phyloP scores from a whole-genome alignment of 2,888 invertebrate species.

The Nomada fabriciana region DNA sequence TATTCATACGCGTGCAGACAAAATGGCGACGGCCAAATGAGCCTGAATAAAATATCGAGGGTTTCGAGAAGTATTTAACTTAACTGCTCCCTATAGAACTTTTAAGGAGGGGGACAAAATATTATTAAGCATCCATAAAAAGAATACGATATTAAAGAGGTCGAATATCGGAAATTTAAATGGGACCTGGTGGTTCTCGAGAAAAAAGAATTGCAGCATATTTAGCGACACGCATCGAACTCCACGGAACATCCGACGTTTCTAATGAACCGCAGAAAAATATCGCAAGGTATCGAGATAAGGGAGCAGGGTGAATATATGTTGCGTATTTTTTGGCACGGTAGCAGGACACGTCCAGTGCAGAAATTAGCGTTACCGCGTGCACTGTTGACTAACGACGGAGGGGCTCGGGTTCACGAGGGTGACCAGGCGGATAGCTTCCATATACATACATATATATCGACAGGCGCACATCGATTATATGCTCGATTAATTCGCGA shows the following conservation, averaged over 20 bases:
- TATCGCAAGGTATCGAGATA: neutral
- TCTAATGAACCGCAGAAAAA: neutral
- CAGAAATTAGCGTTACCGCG: slow-evolving; percentile 80
- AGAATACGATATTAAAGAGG: too few relatives aligned
- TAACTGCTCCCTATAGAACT: too few relatives aligned
- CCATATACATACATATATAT: slow-evolving; percentile 75
- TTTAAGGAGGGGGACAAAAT: too few relatives aligned
- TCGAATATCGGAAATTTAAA: too few relatives aligned
- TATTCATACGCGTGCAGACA: neutral
- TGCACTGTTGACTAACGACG: slow-evolving; percentile 78
- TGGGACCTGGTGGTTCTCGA: too few relatives aligned
- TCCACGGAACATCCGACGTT: too few relatives aligned
- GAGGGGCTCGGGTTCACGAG: slow-evolving; percentile 74
- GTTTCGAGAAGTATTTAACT: too few relatives aligned
- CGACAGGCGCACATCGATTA: slow-evolving; percentile 82
- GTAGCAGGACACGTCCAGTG: slow-evolving; percentile 69
- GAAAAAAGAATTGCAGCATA: too few relatives aligned
- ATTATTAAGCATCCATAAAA: too few relatives aligned
- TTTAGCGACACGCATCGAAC: too few relatives aligned
- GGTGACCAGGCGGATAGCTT: slow-evolving; percentile 74
- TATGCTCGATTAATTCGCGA: slow-evolving; percentile 84
- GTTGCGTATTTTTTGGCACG: slow-evolving; percentile 64
- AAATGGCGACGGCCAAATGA: too few relatives aligned
- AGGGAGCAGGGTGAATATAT: slow-evolving; percentile 13
- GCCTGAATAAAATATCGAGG: too few relatives aligned